Evolutionary conservation across 2,888 invertebrate species (phyloP), one percentile per base, ranked within the genome.

Genomic region (Mesorhabditis belari): DNA sequence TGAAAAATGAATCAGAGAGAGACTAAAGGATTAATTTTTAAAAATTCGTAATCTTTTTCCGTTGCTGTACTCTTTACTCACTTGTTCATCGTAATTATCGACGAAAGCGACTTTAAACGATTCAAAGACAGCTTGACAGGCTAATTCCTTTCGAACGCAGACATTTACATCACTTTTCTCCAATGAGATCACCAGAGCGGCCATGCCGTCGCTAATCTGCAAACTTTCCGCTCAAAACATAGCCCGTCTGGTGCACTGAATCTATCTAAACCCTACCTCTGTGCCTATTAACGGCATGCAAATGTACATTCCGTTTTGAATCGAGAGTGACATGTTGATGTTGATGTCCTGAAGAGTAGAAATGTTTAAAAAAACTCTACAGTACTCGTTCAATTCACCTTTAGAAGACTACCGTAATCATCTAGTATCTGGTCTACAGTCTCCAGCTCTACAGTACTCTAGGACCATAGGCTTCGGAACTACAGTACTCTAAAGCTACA

Each of bases 121-220:
- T 57, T 89, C 82, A 72, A 85, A 85, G 61, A 81, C 82, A 19
- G 86, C 98, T 82, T 91, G 91, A 80, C 92, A 92, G 50, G 95
- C 95, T 44, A 98, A 56, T 55, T 77, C 76, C 55, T 70, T 71
- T 56, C 74, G 69, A 9, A 79, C 92, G 81, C 94, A 93, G 0
- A 96, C 96, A 5, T 88, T 88, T 77, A 98, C 93, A 78, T 90
- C 90, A n/a, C 95, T 95, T 81, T 89, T 90, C 83, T 95, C 94
- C 72, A 98, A 85, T 0, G 95, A 95, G 24, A 98, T 88, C 9
- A 98, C 93, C 28, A 96, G 90, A 12, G 95, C 95, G 1, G 76
- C 71, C 69, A 70, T 69, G 64, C 70, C 70, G 44, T 71, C 72
- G 17, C 66, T 69, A 26, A 58, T 49, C 58, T 25, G 62, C 49